Percentiles rank a stretch among this genome's conserved stretches.
Conservation (phyloP, 1,140 invertebrate genomes). For the Linepithema humile region DNA sequence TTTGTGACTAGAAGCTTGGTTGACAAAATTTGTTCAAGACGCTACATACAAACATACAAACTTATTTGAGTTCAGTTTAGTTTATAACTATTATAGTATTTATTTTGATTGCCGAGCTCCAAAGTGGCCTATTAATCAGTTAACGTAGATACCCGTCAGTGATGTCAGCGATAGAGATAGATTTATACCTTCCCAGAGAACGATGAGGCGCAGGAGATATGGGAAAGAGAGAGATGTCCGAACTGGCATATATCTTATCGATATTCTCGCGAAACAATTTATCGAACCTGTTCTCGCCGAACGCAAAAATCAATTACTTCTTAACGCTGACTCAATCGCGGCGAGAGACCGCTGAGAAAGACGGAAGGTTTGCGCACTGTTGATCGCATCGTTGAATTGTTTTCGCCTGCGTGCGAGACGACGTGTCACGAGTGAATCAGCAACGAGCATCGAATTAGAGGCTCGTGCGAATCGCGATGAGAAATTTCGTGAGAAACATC, state of each 20-base stretch:
- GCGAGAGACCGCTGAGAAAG: neutral
- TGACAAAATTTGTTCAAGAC: neutral
- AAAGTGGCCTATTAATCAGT: neutral
- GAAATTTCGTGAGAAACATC: conserved; percentile 54
- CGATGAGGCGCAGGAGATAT: conserved; percentile 27
- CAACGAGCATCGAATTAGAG: conserved; percentile 32
- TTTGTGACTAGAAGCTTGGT: neutral
- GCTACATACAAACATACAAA: neutral
- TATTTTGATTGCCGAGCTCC: neutral
- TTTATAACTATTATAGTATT: neutral
- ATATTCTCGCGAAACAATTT: conserved; percentile 40
- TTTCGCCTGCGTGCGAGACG: conserved; percentile 43
- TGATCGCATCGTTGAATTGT: conserved; percentile 29
- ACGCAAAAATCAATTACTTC: conserved; percentile 53
- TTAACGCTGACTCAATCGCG: conserved; percentile 51
- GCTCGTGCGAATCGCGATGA: conserved; percentile 10
- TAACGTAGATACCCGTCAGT: conserved; percentile 19
- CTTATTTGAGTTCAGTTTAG: neutral
- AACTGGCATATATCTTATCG: neutral
- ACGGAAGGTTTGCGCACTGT: conserved; percentile 34
- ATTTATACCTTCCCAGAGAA: conserved; percentile 47
- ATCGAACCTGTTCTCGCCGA: conserved; percentile 50
- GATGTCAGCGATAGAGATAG: conserved; percentile 53
- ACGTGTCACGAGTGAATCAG: conserved; percentile 58
- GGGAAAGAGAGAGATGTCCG: conserved; percentile 56